These are phyloP conservation scores for Phragmatobia fuliginosa DNA, from an alignment of 2,888 invertebrate genomes.

Conservation along the genomic window DNA sequence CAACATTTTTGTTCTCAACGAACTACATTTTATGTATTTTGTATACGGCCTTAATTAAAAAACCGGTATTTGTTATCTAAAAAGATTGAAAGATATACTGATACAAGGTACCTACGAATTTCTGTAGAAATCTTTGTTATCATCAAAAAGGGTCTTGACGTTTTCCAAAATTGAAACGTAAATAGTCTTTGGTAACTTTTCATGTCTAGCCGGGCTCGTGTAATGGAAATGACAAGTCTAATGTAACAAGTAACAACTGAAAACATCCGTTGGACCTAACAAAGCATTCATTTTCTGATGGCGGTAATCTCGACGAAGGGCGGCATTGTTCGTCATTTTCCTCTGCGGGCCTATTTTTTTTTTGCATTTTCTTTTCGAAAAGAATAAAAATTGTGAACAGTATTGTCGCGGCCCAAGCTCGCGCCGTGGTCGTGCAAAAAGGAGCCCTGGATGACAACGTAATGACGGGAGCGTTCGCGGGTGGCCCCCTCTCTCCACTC, in stretches of 20 bases:
- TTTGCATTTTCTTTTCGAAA: slow-evolving; percentile 77
- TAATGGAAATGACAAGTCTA: slow-evolving; percentile 83
- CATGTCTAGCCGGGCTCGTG: slow-evolving; percentile 64
- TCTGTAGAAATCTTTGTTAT: slow-evolving; percentile 34
- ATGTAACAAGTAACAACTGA: slow-evolving; percentile 83
- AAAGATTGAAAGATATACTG: slow-evolving; percentile 24
- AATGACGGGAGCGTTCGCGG: slow-evolving; percentile 82
- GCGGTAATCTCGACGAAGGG: slow-evolving; percentile 86
- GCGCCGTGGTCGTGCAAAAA: slow-evolving; percentile 82
- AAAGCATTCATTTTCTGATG: slow-evolving; percentile 86
- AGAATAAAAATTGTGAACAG: slow-evolving; percentile 84
- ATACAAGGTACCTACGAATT: slow-evolving; percentile 23
- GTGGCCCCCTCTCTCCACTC: slow-evolving; percentile 67
- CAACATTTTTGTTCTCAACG: background rate
- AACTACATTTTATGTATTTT: background rate
- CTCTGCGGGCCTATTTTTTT: slow-evolving; percentile 70
- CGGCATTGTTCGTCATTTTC: slow-evolving; percentile 84
- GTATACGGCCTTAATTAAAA: slow-evolving; percentile 21
- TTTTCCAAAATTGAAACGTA: slow-evolving; percentile 67
- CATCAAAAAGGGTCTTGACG: slow-evolving; percentile 41
- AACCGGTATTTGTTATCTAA: slow-evolving; percentile 21
- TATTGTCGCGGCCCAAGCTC: slow-evolving; percentile 83
- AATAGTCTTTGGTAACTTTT: slow-evolving; percentile 68
- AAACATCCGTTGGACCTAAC: slow-evolving; percentile 80
- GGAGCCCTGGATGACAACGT: slow-evolving; percentile 84